Base-by-base conservation (phyloP, 2,888 invertebrate species). In the Parnassius mnemosyne region DNA sequence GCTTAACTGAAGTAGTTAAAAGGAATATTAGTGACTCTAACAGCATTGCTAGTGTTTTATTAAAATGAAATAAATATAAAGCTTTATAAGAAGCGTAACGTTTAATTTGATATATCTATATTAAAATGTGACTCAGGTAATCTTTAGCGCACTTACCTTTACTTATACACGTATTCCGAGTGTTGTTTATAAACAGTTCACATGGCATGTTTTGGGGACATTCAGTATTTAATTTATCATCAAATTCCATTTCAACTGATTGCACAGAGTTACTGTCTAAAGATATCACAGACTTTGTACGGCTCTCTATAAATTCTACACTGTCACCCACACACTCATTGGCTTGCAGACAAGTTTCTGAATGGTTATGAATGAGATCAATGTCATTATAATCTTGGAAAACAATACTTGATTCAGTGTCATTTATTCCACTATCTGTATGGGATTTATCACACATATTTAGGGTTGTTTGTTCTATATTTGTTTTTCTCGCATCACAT, bases 331-430 rank as follows among this genome's bases (percentile, higher is more conserved):
- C 66, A 72, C 89, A 89, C 53, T 90, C 89, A 52, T 83, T 77
- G 0, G 84, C 79, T 16, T 81, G 80, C 0, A 90, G 73, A 63
- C 90, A 91, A 0, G 90, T 87, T 60, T 90, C 89, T 0, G 90
- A 87, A 69, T 90, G 90, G 65, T 90, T 90, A 61, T 91, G 90
- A 67, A 89, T 88, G 1, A 89, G 78, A 49, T 89, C 86, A 1
- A 86, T 72, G 9, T 82, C 80, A 42, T 80, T 74, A 0, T 66
- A 66, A 11, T 71, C 69, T 16, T 76, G 71, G 53, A 76, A 65
- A 44, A 80, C 73, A 12, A 76, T 61, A 43, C 75, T 77, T 1
- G 80, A 80, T 25, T 71, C 81, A 0, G 81, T 78, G 44, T 83
- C 81, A 66, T 85, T 85, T 47, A 83, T 84, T 12, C 83, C 84